phyloP scores from a whole-genome alignment of 2,888 invertebrate species.

The Aphelenchoides bicaudatus region DNA sequence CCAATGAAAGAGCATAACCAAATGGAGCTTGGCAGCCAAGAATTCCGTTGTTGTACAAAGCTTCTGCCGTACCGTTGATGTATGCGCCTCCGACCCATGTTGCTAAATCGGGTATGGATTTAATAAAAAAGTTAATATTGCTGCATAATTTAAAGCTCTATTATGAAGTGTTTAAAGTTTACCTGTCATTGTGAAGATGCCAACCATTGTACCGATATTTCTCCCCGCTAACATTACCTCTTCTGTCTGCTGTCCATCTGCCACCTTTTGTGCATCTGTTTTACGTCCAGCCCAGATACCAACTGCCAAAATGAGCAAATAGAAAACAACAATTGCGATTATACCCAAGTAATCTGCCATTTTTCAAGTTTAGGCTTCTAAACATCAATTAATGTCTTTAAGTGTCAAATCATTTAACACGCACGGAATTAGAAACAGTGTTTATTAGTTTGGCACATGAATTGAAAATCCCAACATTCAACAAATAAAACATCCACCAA shows the following conservation, averaged over 20 bases:
- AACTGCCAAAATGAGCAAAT: slow-evolving; percentile 86
- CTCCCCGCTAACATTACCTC: slow-evolving; percentile 97
- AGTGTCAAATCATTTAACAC: too few species aligned
- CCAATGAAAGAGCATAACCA: slow-evolving; percentile 89
- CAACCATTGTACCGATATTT: slow-evolving; percentile 88
- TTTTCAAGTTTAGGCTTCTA: background rate
- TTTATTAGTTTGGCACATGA: too few species aligned
- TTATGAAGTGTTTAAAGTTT: slow-evolving; percentile 27
- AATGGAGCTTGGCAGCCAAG: slow-evolving; percentile 96
- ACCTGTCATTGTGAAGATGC: slow-evolving; percentile 99
- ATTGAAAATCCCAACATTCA: too few species aligned
- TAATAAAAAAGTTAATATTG: too few species aligned
- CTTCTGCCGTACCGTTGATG: slow-evolving; percentile 97
- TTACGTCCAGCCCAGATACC: slow-evolving; percentile 96
- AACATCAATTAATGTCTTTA: too few species aligned
- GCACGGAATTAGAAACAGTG: too few species aligned
- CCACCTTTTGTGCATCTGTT: slow-evolving; percentile 69
- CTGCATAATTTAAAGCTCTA: too few species aligned
- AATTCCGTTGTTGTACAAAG: slow-evolving; percentile 84
- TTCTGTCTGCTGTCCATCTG: slow-evolving; percentile 72
- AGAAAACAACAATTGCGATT: slow-evolving; percentile 89
- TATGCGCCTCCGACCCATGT: slow-evolving; percentile 99
- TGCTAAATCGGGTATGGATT: slow-evolving; percentile 68
- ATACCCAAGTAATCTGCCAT: slow-evolving; percentile 68
- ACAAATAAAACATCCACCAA: too few species aligned